Evolutionary conservation across 2,888 invertebrate genomes (phyloP), one percentile per base, ranked within the genome.

Genomic region (Hyalella azteca): DNA sequence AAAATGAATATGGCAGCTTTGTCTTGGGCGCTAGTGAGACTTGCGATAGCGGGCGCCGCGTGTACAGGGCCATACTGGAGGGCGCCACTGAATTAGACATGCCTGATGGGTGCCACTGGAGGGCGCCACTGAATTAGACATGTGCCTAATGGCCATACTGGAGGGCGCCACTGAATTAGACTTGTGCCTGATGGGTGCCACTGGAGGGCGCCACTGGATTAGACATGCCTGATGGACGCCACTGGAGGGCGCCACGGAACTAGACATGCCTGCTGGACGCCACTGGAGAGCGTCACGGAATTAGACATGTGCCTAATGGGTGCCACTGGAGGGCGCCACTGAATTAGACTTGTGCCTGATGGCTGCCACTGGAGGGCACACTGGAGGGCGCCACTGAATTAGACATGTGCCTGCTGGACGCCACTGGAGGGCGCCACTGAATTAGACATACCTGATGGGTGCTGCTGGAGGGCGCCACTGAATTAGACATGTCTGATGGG

Each of bases 1-100:
- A 36, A 60, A 60, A 73, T 73, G 73, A 73, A 73, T 73, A 45
- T 73, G 73, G 41, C 73, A 73, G 73, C 73, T 73, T 73, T 73
- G 73, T 73, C 73, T 60, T n/a, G 60, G 36, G 60, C 36, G 36
- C 36, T 29, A 36, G 22, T 60, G 29, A 3, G 60, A 29, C 22
- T 2, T 4, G 49, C 9, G 54, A 7, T 54, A 9, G 54, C 5
- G 54, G 26, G 22, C 26, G 22, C 26, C 4, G 11, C 29, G n/a
- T 11, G 22, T 22, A n/a, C 19, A 49, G 22, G 54, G 54, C 22
- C 7, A 22, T 54, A 29, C 29, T 54, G 26, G 22, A 54, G 54
- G 54, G 54, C 13, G 54, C 54, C 29, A 29, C 29, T 54, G 54
- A 26, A 29, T n/a, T 15, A 22, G 49, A 4, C 19, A 3, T 49